These are phyloP conservation scores for Drusus annulatus DNA, from an alignment of 1,140 invertebrate genomes.

Conservation along the genomic window DNA sequence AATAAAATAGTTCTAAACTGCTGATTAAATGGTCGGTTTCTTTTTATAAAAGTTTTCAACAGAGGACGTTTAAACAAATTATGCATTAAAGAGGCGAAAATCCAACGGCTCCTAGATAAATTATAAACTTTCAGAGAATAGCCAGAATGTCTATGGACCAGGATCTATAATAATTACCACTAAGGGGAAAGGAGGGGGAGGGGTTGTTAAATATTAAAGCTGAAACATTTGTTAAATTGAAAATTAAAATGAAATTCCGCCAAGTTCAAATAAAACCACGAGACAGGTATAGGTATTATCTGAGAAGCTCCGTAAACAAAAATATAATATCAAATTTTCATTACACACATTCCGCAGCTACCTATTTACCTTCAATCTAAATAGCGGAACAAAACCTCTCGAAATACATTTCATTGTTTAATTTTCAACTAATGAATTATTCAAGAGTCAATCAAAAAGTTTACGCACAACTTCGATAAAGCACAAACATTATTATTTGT, in stretches of 20 bases:
- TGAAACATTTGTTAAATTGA: neutral
- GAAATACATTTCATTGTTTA: no score
- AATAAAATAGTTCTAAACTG: neutral
- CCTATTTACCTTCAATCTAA: no score
- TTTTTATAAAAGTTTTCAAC: no score
- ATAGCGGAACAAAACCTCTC: no score
- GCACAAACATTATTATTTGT: no score
- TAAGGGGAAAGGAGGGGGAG: neutral
- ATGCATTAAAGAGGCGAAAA: neutral
- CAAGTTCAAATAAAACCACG: neutral
- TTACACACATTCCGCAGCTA: no score
- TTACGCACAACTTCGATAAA: no score
- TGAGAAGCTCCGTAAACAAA: neutral
- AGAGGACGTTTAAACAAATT: neutral
- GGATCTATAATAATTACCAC: neutral
- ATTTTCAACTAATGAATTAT: no score
- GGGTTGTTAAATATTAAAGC: neutral
- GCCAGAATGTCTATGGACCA: neutral
- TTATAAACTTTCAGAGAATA: neutral
- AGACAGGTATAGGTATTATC: neutral
- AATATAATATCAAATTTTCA: neutral
- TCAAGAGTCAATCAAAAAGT: no score
- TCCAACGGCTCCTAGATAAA: neutral
- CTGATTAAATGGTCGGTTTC: constrained; percentile 1
- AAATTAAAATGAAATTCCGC: neutral